A percentile compares a stretch with the other conserved stretches of the same genome.
Conservation (phyloP, 2,113 vertebrate genomes). For the Bufo bufo region DNA sequence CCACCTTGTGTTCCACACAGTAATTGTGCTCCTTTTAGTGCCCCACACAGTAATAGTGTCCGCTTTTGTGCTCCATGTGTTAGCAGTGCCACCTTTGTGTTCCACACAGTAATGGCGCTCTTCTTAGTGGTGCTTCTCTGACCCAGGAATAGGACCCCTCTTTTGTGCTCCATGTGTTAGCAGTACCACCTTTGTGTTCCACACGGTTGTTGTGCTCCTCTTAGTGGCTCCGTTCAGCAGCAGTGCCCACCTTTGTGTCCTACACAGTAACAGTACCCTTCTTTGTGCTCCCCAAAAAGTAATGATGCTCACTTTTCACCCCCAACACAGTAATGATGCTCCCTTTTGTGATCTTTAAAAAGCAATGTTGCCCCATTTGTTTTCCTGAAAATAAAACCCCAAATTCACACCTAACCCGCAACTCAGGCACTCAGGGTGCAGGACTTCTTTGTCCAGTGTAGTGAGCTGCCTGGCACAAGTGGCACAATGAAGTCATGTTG, state of each 20-base stretch:
- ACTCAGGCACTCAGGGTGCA: too few species aligned
- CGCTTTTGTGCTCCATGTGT: neutral
- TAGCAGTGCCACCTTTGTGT: too few species aligned
- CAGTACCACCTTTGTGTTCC: neutral
- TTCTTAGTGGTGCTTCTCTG: neutral
- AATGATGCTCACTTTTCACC: neutral
- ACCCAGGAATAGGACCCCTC: neutral
- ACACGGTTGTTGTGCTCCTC: neutral
- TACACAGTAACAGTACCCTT: neutral
- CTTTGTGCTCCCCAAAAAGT: neutral
- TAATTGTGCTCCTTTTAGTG: neutral
- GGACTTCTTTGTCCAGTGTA: too few species aligned
- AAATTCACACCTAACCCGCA: too few species aligned
- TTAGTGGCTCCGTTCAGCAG: too few species aligned
- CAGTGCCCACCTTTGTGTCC: too few species aligned
- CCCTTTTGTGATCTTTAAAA: too few species aligned
- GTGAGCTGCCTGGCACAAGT: too few species aligned
- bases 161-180: neutral
- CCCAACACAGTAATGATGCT: neutral
- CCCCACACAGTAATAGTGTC: neutral
- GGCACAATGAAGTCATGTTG: too few species aligned
- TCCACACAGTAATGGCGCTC: too few species aligned
- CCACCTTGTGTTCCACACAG: neutral
- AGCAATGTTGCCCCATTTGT: too few species aligned
- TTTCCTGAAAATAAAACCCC: too few species aligned